A percentile compares a stretch with the other conserved stretches of the same genome.
These are phyloP conservation scores for Catamblyrhynchus diadema DNA, from an alignment of 2,797 vertebrate genomes.

Conservation along the genomic window DNA sequence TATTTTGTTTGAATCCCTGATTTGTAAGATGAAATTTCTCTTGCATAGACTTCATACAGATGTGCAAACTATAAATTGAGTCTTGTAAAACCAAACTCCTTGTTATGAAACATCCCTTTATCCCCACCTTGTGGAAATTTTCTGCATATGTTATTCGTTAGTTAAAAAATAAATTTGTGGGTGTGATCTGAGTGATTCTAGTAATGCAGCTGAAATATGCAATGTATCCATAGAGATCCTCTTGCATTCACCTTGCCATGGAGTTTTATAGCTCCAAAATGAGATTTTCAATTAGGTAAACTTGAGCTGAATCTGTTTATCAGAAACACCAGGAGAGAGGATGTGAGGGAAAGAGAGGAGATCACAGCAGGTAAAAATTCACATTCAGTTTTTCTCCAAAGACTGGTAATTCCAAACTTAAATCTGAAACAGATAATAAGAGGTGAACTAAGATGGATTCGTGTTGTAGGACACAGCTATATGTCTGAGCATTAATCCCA, in stretches of 20 bases:
- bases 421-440: background rate
- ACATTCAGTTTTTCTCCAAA: background rate
- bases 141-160: background rate
- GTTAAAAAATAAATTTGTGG: background rate
- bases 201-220: background rate
- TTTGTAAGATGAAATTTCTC: background rate
- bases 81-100: background rate
- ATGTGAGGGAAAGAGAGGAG: rapidly evolving
- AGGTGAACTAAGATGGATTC: background rate
- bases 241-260: background rate
- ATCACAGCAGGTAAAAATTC: background rate
- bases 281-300: background rate
- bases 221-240: background rate
- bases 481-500: background rate
- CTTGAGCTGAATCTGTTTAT: background rate
- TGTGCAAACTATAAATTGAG: background rate
- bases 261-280: background rate
- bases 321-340: background rate
- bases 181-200: background rate
- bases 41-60: background rate
- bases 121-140: conserved; percentile 37
- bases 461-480: background rate
- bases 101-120: background rate
- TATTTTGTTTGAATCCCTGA: background rate
- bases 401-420: background rate